phyloP scores from a whole-genome alignment of 2,888 invertebrate species.

The Sceliomorpha sp. region DNA sequence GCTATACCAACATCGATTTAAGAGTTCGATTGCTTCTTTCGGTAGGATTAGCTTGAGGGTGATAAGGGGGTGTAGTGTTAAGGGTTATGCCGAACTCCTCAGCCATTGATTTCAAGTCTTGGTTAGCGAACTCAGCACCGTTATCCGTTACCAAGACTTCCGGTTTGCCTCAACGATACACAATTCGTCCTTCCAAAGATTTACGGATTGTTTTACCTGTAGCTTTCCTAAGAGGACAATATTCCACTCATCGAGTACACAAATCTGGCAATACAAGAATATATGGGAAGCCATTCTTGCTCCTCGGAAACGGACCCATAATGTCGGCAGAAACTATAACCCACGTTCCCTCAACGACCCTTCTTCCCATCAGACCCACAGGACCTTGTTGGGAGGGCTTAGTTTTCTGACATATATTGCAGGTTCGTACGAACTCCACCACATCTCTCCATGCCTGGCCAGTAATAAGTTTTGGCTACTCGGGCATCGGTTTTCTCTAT shows the following conservation, averaged over 20 bases:
- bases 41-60: conserved; percentile 38
- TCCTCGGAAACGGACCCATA: conserved; percentile 49
- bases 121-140: conserved; percentile 31
- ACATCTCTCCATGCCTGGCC: too few relatives aligned
- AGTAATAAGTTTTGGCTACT: too few relatives aligned
- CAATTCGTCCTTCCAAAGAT: conserved; percentile 32
- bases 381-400: too few relatives aligned
- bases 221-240: conserved; percentile 45
- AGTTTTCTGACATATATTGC: too few relatives aligned
- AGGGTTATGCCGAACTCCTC: not conserved
- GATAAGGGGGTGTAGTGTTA: conserved; percentile 28
- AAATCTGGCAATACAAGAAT: conserved; percentile 53
- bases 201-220: conserved; percentile 31
- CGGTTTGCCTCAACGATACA: conserved; percentile 37
- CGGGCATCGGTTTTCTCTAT: too few relatives aligned
- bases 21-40: conserved; percentile 37
- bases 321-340: conserved; percentile 42
- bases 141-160: conserved; percentile 6
- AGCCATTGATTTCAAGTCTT: not conserved
- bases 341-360: conserved; percentile 43
- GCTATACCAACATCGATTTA: too few relatives aligned
- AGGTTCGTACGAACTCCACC: too few relatives aligned
- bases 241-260: conserved; percentile 48
- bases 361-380: too few relatives aligned
- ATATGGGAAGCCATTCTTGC: conserved; percentile 18